phyloP scores from a whole-genome alignment of 2,888 invertebrate genomes.

The Lymantria monacha region DNA sequence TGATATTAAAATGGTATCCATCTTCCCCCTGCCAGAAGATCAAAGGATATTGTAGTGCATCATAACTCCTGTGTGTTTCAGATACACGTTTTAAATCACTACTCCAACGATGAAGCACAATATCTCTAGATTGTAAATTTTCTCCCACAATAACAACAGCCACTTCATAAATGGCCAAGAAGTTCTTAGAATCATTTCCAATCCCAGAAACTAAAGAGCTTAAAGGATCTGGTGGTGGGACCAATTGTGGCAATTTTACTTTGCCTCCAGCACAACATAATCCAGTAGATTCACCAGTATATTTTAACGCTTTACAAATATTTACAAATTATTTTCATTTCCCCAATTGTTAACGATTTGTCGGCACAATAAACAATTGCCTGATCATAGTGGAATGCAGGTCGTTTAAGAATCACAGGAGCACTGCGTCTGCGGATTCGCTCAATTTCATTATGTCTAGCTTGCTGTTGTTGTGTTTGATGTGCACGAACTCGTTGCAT shows the following conservation, averaged over 20 bases:
- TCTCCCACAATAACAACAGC: constrained; percentile 33
- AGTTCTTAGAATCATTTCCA: constrained; percentile 32
- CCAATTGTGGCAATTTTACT: constrained; percentile 35
- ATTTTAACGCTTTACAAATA: constrained; percentile 20
- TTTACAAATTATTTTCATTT: constrained; percentile 12
- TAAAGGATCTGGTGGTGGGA: constrained; percentile 19
- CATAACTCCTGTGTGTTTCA: constrained; percentile 43
- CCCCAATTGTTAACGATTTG: constrained; percentile 21
- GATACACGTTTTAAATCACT: constrained; percentile 31
- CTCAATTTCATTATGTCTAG: constrained; percentile 29
- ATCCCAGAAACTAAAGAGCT: constrained; percentile 32
- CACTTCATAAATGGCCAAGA: constrained; percentile 37
- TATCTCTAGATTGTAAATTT: constrained; percentile 32
- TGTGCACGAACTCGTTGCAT: constrained; percentile 31
- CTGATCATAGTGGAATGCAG: constrained; percentile 26
- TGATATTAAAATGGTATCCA: constrained; percentile 8
- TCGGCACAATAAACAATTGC: constrained; percentile 24
- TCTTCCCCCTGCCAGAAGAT: constrained; percentile 20
- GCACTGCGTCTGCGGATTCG: constrained; percentile 31
- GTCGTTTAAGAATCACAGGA: constrained; percentile 26
- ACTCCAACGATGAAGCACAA: constrained; percentile 42
- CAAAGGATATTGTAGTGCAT: constrained; percentile 38
- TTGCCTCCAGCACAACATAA: constrained; percentile 21
- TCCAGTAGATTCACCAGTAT: constrained; percentile 16
- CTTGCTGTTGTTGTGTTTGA: constrained; percentile 33